Evolutionary conservation across 2,888 invertebrate genomes (phyloP).

Genomic region (Amphipoea oculea): DNA sequence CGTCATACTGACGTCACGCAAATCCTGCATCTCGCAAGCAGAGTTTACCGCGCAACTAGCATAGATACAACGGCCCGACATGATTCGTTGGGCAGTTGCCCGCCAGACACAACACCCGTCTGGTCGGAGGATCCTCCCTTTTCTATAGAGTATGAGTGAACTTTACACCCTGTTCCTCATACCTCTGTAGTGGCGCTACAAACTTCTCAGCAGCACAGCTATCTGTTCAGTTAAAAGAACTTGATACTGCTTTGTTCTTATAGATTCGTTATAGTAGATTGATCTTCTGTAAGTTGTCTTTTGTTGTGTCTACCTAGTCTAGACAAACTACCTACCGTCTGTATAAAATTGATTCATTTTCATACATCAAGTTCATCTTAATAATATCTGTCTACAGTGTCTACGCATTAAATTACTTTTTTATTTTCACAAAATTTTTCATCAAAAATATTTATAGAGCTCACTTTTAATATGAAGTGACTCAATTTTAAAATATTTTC

Average conservation of each 20-base stretch:
- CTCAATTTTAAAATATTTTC: not conserved
- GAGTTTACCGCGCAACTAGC: too few relatives aligned
- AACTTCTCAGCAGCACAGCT: too few relatives aligned
- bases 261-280: not conserved
- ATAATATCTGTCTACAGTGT: constrained; percentile 1
- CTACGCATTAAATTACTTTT: constrained; percentile 18
- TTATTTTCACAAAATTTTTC: not conserved
- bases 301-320: constrained; percentile 25
- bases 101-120: too few relatives aligned
- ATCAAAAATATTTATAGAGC: not conserved
- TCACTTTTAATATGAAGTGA: not conserved
- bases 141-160: too few relatives aligned
- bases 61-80: too few relatives aligned
- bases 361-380: not conserved
- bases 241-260: not conserved
- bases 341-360: constrained; percentile 32
- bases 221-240: too few relatives aligned
- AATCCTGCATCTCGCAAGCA: too few relatives aligned
- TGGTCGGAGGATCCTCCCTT: too few relatives aligned
- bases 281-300: constrained; percentile 2
- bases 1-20: too few relatives aligned
- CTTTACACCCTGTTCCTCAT: too few relatives aligned
- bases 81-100: too few relatives aligned
- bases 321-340: constrained; percentile 39
- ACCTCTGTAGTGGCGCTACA: too few relatives aligned